Conservation (phyloP, 37 sponge, comb jelly and placozoan genomes). For the Theonella swinhoei region DNA sequence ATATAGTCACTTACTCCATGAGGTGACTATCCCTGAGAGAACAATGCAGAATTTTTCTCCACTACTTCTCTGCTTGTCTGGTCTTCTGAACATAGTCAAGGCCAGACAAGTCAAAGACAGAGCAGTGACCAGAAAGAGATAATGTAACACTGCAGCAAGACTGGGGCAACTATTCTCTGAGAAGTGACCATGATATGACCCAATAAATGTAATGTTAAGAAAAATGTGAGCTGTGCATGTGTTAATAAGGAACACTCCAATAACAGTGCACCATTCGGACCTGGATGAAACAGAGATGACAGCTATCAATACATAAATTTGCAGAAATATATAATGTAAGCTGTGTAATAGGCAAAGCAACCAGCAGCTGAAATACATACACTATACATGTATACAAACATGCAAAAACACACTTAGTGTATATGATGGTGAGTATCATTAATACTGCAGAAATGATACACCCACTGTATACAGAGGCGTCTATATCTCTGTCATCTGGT, state of each 20-base stretch:
- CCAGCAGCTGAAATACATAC: too few relatives aligned
- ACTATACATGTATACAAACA: too few relatives aligned
- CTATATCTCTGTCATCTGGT: background rate
- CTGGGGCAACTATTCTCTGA: background rate
- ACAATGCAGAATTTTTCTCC: background rate
- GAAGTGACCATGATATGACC: background rate
- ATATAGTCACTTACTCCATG: slow-evolving; percentile 40
- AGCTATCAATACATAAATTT: too few relatives aligned
- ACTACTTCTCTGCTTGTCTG: background rate
- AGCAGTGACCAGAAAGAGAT: background rate
- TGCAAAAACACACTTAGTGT: too few relatives aligned
- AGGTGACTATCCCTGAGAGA: background rate
- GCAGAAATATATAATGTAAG: too few relatives aligned
- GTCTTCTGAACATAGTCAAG: background rate
- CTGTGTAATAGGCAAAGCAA: too few relatives aligned
- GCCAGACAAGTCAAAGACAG: slow-evolving; percentile 8
- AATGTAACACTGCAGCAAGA: slow-evolving; percentile 14
- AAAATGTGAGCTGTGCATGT: background rate
- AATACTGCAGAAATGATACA: slow-evolving; percentile 1
- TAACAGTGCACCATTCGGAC: background rate
- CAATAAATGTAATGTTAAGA: slow-evolving; percentile 15
- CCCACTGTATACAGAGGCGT: slow-evolving; percentile 1
- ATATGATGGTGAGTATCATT: background rate
- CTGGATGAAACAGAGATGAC: too few relatives aligned
- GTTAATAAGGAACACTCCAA: slow-evolving; percentile 38